Evolutionary conservation across 2,888 invertebrate genomes (phyloP).

Genomic region (Leptothorax acervorum): DNA sequence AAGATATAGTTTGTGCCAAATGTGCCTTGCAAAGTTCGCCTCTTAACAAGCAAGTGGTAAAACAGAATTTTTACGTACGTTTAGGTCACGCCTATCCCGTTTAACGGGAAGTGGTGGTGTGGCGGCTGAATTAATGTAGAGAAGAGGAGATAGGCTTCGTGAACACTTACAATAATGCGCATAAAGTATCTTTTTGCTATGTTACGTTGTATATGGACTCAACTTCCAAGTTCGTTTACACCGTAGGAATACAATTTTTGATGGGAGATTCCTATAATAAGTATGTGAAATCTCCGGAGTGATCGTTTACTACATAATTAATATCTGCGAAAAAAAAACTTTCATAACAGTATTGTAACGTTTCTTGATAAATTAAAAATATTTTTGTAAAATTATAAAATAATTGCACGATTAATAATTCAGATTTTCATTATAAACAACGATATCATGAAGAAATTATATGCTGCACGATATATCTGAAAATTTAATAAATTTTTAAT

Average conservation of each 20-base stretch:
- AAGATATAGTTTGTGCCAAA: not conserved
- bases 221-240: slow-evolving; percentile 8
- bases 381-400: not conserved
- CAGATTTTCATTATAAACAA: not conserved
- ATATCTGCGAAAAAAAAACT: not conserved
- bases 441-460: not conserved
- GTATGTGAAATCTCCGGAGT: not conserved
- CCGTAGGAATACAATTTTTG: not conserved
- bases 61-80: slow-evolving; percentile 40
- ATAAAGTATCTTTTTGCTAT: slow-evolving; percentile 73
- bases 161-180: slow-evolving; percentile 83
- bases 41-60: slow-evolving; percentile 32
- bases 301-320: slow-evolving; percentile 2
- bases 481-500: not conserved
- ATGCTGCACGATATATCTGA: not conserved
- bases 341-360: not conserved
- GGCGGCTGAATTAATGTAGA: slow-evolving; percentile 81
- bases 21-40: not conserved
- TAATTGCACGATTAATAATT: not conserved
- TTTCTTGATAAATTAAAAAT: not conserved
- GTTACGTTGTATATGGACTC: slow-evolving; percentile 54
- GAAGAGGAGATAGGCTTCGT: slow-evolving; percentile 84
- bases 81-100: slow-evolving; percentile 63
- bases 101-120: slow-evolving; percentile 76
- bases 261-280: not conserved